Conservation (phyloP, 2,888 invertebrate species). For the Carpatolechia fugitivella region DNA sequence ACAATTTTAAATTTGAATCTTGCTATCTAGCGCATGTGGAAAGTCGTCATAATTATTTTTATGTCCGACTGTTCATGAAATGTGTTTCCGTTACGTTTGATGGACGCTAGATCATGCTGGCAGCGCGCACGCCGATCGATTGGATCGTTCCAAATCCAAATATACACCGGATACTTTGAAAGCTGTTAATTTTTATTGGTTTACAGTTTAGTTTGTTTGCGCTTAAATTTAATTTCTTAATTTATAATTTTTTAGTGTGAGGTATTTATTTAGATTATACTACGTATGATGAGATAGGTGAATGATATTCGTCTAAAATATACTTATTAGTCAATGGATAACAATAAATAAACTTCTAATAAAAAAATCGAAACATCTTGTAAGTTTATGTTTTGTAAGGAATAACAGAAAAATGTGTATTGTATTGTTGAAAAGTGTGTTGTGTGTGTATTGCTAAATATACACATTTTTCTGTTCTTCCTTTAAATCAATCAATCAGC, state of each 20-base stretch:
- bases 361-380: no score
- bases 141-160: slow-evolving; percentile 5
- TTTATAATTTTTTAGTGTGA: not conserved
- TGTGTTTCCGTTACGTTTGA: slow-evolving; percentile 3
- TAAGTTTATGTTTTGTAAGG: no score
- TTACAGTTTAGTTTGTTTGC: not conserved
- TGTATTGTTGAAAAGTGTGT: no score
- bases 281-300: no score
- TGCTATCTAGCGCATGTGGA: slow-evolving; percentile 30
- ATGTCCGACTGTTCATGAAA: slow-evolving; percentile 3
- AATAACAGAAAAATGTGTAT: no score
- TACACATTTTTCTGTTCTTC: no score
- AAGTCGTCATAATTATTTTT: slow-evolving; percentile 26
- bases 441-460: no score
- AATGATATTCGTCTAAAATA: no score
- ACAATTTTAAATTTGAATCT: slow-evolving; percentile 38
- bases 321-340: no score
- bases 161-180: not conserved
- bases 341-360: no score
- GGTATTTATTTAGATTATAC: no score
- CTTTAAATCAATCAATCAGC: no score
- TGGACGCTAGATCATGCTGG: not conserved
- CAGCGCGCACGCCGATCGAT: slow-evolving; percentile 1
- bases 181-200: not conserved
- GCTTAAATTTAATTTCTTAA: not conserved